Evolutionary conservation across 37 sponge, comb jelly and placozoan genomes (phyloP).

Genomic region (Hexactinellida sp.): DNA sequence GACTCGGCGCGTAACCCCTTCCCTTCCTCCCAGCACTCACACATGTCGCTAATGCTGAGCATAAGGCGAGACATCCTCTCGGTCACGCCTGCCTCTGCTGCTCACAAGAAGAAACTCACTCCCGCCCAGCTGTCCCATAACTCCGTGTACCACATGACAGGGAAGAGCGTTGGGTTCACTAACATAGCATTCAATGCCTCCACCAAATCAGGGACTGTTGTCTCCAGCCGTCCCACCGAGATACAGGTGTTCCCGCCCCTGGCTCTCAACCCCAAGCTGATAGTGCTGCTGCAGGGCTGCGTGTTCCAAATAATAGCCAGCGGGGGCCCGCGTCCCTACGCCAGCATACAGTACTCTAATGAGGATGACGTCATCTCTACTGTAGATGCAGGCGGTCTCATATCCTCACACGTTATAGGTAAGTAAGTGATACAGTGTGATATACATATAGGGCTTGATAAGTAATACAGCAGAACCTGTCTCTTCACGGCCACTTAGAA

Average conservation of each 20-base stretch:
- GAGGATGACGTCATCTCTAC: slow-evolving; percentile 33
- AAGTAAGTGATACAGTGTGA: not conserved
- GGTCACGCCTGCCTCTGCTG: slow-evolving; percentile 21
- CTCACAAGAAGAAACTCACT: not conserved
- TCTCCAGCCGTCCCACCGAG: slow-evolving; percentile 50
- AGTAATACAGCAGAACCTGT: too few relatives aligned
- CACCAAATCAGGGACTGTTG: slow-evolving; percentile 19
- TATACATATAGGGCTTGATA: not conserved
- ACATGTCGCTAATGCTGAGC: not conserved
- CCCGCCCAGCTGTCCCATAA: slow-evolving; percentile 2
- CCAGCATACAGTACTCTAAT: slow-evolving; percentile 33
- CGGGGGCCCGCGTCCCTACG: slow-evolving; percentile 54
- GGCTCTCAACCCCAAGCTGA: not conserved
- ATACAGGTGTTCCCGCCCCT: slow-evolving; percentile 36
- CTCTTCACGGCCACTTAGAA: too few relatives aligned
- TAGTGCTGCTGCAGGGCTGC: slow-evolving; percentile 20
- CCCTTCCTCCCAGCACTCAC: slow-evolving; percentile 39
- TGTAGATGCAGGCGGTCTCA: slow-evolving; percentile 48
- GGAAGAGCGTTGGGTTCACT: slow-evolving; percentile 51
- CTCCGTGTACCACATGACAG: slow-evolving; percentile 14
- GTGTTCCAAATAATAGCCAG: slow-evolving; percentile 34
- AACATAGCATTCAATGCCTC: slow-evolving; percentile 62
- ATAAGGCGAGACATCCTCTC: not conserved
- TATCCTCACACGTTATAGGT: slow-evolving; percentile 20
- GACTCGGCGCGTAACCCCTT: slow-evolving; percentile 32